phyloP scores from a whole-genome alignment of 2,797 vertebrate species.

The Austrolebias charrua region DNA sequence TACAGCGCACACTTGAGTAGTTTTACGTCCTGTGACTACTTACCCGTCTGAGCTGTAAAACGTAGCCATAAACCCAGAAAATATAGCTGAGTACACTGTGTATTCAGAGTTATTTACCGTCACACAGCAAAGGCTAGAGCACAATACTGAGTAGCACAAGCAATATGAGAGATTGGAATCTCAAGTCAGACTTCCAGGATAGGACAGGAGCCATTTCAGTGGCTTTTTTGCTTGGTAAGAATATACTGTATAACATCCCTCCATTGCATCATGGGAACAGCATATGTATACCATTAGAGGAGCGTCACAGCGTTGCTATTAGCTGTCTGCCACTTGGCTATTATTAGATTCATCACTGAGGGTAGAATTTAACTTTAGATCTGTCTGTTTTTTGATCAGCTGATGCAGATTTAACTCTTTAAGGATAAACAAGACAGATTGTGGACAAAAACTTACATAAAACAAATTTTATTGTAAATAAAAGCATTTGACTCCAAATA shows the following conservation, averaged over 20 bases:
- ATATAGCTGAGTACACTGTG: constrained; percentile 9
- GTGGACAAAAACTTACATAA: neutral
- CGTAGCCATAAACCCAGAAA: constrained; percentile 18
- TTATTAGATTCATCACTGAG: constrained; percentile 13
- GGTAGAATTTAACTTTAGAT: constrained; percentile 6
- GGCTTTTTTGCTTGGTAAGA: constrained; percentile 24
- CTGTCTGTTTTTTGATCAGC: constrained; percentile 19
- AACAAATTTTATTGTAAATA: constrained; percentile 7
- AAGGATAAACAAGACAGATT: constrained; percentile 3
- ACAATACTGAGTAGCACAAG: constrained; percentile 16
- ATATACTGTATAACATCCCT: constrained; percentile 18
- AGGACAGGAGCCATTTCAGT: neutral
- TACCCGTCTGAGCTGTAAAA: constrained; percentile 23
- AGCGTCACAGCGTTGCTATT: neutral
- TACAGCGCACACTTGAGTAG: constrained; percentile 1
- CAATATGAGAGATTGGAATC: constrained; percentile 34
- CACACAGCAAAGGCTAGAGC: constrained; percentile 16
- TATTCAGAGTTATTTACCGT: constrained; percentile 34
- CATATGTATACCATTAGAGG: constrained; percentile 8
- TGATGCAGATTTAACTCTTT: constrained; percentile 9
- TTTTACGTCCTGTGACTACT: constrained; percentile 12
- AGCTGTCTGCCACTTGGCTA: constrained; percentile 9
- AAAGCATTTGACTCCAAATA: constrained; percentile 1
- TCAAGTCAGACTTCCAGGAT: constrained; percentile 15
- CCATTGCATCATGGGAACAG: constrained; percentile 6